phyloP scores from a whole-genome alignment of 2,888 invertebrate species.

The Stenodera caucasica region DNA sequence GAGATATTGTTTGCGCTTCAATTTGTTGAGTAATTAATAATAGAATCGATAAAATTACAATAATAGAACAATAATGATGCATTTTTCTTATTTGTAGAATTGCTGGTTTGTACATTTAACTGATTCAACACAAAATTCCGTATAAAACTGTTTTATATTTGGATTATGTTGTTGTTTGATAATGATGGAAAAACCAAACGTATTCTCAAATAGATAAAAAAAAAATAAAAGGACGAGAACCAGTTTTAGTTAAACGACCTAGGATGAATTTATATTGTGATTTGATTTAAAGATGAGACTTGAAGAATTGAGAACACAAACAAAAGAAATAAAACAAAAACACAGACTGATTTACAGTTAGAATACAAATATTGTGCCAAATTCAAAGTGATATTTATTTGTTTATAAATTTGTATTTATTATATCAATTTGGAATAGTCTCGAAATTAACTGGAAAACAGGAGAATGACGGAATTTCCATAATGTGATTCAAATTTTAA shows the following conservation, averaged over 20 bases:
- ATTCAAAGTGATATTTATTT: too few relatives aligned
- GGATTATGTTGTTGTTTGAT: background rate
- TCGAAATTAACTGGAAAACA: too few relatives aligned
- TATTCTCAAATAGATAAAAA: background rate
- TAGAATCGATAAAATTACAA: background rate
- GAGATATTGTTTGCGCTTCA: background rate
- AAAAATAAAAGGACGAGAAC: background rate
- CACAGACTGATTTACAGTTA: too few relatives aligned
- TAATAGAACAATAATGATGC: background rate
- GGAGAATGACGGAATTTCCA: too few relatives aligned
- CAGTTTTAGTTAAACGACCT: background rate
- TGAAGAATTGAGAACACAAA: too few relatives aligned
- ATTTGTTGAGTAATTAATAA: background rate
- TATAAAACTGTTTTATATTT: too few relatives aligned
- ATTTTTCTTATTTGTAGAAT: background rate
- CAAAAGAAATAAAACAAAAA: too few relatives aligned
- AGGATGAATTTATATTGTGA: background rate
- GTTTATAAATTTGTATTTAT: too few relatives aligned
- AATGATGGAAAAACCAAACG: background rate
- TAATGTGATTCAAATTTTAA: background rate
- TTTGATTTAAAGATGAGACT: too few relatives aligned
- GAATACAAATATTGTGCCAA: too few relatives aligned
- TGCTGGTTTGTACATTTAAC: background rate
- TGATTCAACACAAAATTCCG: too few relatives aligned
- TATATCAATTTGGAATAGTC: too few relatives aligned